Evolutionary conservation across 2,113 vertebrate species (phyloP), one percentile per base, ranked within the genome.

Genomic region (Podarcis cretensis): DNA sequence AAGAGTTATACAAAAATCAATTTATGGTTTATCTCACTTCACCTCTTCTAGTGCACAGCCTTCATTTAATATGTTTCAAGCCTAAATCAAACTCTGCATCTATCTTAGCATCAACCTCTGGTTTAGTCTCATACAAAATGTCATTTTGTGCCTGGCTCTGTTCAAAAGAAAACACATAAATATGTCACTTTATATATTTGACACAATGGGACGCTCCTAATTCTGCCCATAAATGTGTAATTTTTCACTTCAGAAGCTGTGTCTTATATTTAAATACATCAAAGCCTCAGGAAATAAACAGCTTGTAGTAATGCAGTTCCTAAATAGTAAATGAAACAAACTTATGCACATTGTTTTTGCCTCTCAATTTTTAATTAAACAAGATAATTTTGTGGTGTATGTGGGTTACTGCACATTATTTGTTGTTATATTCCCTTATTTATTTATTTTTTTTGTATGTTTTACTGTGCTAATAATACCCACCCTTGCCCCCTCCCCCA

Each of bases 1-100:
- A 82, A 87, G 81, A 92, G 83, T 89, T 90, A 91, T 71, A 93
- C 86, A 94, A 90, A 95, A 95, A 95, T 95, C 92, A 87, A 92
- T 94, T 21, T 94, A 86, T 86, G 86, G 88, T 88, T 93, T 87
- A 25, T 88, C 91, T 92, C 40, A 77, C 85, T 90, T 91, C 89
- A 92, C 80, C 54, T 77, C 32, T 27, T 88, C 85, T 77, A 87
- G 81, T 66, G 68, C 10, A 80, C 14, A 90, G 90, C 81, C 40
- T 89, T 85, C 83, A 85, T 73, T 76, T 75, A 1, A 54, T 57
- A 66, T 30, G 20, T 78, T 69, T 90, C 65, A 18, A 3, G 7
- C 32, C 77, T 68, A 90, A 21, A 6, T 83, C 84, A 90, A 87
- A 77, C 40, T 57, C 3, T 2, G 86, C 89, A 90, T 82, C 86